Conservation (phyloP, 2,113 vertebrate species). For the Pseudorhombus dupliciocellatus region DNA sequence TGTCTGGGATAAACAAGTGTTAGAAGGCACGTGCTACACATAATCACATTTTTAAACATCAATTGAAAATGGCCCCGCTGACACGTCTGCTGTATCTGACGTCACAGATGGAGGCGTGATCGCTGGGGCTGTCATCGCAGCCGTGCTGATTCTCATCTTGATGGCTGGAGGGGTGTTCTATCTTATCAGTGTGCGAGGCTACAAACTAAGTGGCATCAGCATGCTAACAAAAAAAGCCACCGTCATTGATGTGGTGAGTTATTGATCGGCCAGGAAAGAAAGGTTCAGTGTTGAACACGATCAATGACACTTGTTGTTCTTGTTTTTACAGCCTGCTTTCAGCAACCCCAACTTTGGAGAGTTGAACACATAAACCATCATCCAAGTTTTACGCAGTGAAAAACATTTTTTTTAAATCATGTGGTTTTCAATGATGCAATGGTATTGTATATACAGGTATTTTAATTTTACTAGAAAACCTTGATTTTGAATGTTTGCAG, state of each 20-base stretch:
- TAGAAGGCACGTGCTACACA: too few relatives aligned
- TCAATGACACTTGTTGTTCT: constrained; percentile 8
- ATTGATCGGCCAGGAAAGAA: background rate
- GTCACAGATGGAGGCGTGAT: constrained; percentile 50
- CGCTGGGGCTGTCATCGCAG: constrained; percentile 61
- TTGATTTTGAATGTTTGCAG: background rate
- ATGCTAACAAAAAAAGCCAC: constrained; percentile 41
- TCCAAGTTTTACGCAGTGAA: constrained; percentile 38
- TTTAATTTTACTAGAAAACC: constrained; percentile 5
- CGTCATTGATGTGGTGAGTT: constrained; percentile 72
- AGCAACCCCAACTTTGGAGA: constrained; percentile 80
- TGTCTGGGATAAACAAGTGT: too few relatives aligned
- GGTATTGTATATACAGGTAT: constrained; percentile 40
- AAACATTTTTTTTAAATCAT: constrained; percentile 13
- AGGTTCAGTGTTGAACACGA: background rate
- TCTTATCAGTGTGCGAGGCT: constrained; percentile 58
- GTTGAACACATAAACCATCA: constrained; percentile 59
- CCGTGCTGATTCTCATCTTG: constrained; percentile 41
- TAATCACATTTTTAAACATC: too few relatives aligned
- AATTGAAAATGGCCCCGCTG: too few relatives aligned
- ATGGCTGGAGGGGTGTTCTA: constrained; percentile 71
- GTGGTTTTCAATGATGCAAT: constrained; percentile 3
- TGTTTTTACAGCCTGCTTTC: constrained; percentile 77
- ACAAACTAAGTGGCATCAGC: constrained; percentile 62
- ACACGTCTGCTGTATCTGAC: background rate